Evolutionary conservation across 2,888 invertebrate species (phyloP).

Genomic region (Periphyllus acericola): DNA sequence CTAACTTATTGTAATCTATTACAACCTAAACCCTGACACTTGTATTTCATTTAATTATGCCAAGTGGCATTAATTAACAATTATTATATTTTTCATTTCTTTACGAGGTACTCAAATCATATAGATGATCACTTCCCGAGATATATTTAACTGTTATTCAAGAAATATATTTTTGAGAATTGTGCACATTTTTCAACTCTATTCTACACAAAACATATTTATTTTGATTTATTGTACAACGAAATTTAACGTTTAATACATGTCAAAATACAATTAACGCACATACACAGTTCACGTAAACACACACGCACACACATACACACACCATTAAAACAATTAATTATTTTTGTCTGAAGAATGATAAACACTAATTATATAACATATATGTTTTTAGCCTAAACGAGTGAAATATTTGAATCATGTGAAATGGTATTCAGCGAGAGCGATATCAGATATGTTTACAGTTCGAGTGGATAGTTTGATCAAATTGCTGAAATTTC

Average conservation of each 20-base stretch:
- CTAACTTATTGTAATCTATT: no score
- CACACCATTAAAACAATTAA: neutral
- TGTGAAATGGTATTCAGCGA: neutral
- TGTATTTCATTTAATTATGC: no score
- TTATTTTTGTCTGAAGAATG: neutral
- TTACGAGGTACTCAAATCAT: no score
- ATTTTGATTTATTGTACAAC: neutral
- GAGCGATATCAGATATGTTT: neutral
- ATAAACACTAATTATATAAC: constrained; percentile 10
- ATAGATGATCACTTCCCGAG: no score
- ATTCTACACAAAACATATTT: neutral
- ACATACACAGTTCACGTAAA: no score
- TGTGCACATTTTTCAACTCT: neutral
- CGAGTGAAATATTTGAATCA: neutral
- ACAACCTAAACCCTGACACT: no score
- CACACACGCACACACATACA: no score
- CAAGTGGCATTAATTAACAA: no score
- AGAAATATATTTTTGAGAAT: neutral
- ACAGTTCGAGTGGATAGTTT: no score
- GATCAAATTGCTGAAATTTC: no score
- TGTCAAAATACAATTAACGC: constrained; percentile 1
- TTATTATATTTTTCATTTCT: no score
- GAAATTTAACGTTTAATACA: neutral
- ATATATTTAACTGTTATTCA: neutral
- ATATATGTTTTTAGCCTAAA: neutral